These are phyloP conservation scores for Hedya salicella DNA, from an alignment of 2,888 invertebrate genomes.

Conservation along the genomic window DNA sequence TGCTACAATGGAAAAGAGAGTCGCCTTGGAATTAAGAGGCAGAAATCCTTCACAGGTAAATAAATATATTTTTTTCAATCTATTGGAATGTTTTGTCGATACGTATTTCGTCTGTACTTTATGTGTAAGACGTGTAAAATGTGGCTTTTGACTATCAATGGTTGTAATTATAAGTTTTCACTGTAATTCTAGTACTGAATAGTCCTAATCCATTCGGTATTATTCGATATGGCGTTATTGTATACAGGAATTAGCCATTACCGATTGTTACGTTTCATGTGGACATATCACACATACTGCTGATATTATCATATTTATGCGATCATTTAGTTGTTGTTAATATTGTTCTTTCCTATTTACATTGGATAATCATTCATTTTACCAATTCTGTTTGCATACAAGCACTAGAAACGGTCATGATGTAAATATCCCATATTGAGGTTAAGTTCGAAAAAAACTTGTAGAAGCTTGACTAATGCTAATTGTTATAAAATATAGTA, in stretches of 20 bases:
- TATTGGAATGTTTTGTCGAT: constrained; percentile 84
- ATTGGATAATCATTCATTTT: constrained; percentile 13
- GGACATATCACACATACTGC: constrained; percentile 62
- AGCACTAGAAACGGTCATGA: constrained; percentile 53
- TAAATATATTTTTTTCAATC: constrained; percentile 66
- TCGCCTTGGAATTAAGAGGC: constrained; percentile 97
- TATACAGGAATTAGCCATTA: constrained; percentile 80
- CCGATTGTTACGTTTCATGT: constrained; percentile 82
- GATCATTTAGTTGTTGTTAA: constrained; percentile 40
- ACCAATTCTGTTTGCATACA: constrained; percentile 40
- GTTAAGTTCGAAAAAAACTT: constrained; percentile 74
- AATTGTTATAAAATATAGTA: not conserved
- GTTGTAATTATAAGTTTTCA: constrained; percentile 7
- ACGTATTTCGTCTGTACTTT: constrained; percentile 78
- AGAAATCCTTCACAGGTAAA: constrained; percentile 95
- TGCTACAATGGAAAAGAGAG: constrained; percentile 94
- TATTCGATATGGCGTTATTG: constrained; percentile 78
- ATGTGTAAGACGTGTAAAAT: constrained; percentile 61
- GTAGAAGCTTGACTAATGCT: not conserved
- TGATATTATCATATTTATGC: constrained; percentile 47
- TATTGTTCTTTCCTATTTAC: constrained; percentile 7
- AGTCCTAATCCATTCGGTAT: constrained; percentile 55
- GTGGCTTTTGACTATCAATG: constrained; percentile 51
- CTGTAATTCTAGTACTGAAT: constrained; percentile 16
- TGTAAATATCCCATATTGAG: constrained; percentile 74